A percentile compares a stretch with the other conserved stretches of the same genome.
These are phyloP conservation scores for Thermophis baileyi DNA, from an alignment of 2,113 vertebrate species.

Conservation along the genomic window DNA sequence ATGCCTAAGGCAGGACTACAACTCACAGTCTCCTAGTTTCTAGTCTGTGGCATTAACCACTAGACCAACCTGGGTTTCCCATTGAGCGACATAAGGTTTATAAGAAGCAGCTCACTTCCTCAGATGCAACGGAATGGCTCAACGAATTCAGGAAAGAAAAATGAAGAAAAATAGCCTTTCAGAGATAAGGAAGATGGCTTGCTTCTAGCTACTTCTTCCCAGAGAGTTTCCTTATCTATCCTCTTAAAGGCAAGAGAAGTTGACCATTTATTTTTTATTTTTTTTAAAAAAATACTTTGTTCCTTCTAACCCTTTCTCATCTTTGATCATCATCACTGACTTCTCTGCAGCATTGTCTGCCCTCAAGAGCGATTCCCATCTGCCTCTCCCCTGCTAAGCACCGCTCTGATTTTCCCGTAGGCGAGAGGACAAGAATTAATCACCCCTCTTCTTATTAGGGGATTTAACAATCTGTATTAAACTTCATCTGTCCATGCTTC, in stretches of 20 bases:
- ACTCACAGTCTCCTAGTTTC: neutral
- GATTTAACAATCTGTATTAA: conserved; percentile 67
- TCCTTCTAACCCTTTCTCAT: conserved; percentile 67
- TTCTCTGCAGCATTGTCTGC: conserved; percentile 57
- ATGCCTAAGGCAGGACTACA: too few relatives aligned
- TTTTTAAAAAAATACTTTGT: conserved; percentile 58
- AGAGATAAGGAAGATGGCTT: neutral
- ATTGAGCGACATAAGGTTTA: neutral
- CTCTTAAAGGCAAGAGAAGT: conserved; percentile 60
- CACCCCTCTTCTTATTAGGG: conserved; percentile 62
- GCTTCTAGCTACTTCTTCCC: neutral
- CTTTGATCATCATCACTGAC: conserved; percentile 61
- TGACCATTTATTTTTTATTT: conserved; percentile 48
- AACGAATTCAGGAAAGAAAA: neutral
- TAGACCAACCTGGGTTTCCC: neutral
- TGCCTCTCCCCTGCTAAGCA: conserved; percentile 29
- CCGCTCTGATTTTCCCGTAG: conserved; percentile 56
- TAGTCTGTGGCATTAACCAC: neutral
- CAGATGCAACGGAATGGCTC: neutral
- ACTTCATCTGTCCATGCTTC: conserved; percentile 55
- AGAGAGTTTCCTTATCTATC: conserved; percentile 47
- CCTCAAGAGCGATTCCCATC: conserved; percentile 54
- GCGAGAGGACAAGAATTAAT: conserved; percentile 62
- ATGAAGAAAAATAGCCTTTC: neutral
- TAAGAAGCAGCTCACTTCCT: neutral